phyloP scores from a whole-genome alignment of 2,797 vertebrate species.

The Semaprochilodus insignis region DNA sequence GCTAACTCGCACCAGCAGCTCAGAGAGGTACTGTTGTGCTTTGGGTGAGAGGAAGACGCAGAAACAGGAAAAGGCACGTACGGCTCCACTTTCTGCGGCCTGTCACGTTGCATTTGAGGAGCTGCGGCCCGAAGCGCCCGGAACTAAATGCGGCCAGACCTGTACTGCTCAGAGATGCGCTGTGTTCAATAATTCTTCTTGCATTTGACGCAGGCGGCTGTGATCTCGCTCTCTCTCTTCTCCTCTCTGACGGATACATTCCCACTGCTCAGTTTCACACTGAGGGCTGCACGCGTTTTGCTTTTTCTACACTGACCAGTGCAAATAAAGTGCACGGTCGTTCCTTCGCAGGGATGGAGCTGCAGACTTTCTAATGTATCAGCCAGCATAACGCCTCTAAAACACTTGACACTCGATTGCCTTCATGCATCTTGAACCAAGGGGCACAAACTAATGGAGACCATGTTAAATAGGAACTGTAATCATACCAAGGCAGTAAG shows the following conservation, averaged over 20 bases:
- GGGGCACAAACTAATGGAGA: no score
- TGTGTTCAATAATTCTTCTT: constrained; percentile 35
- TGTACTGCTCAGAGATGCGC: constrained; percentile 1
- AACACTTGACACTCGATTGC: no score
- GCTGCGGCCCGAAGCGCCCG: not conserved
- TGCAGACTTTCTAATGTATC: no score
- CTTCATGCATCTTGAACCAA: no score
- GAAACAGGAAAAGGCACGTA: constrained; percentile 7
- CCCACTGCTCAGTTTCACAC: no score
- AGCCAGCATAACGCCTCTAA: no score
- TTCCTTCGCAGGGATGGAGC: no score
- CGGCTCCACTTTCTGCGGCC: constrained; percentile 20
- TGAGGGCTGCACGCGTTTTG: not conserved
- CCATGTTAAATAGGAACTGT: no score
- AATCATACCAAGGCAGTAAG: no score
- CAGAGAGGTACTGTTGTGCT: constrained; percentile 10
- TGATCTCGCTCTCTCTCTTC: constrained; percentile 11
- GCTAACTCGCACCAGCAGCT: constrained; percentile 15
- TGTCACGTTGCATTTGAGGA: constrained; percentile 42
- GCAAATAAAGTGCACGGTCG: no score
- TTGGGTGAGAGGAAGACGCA: not conserved
- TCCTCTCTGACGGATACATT: not conserved
- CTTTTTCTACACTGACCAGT: not conserved
- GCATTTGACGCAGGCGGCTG: constrained; percentile 25
- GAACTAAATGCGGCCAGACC: constrained; percentile 5